These are phyloP conservation scores for Sitta carolinensis DNA, from an alignment of 2,797 vertebrate species.

Conservation along the genomic window DNA sequence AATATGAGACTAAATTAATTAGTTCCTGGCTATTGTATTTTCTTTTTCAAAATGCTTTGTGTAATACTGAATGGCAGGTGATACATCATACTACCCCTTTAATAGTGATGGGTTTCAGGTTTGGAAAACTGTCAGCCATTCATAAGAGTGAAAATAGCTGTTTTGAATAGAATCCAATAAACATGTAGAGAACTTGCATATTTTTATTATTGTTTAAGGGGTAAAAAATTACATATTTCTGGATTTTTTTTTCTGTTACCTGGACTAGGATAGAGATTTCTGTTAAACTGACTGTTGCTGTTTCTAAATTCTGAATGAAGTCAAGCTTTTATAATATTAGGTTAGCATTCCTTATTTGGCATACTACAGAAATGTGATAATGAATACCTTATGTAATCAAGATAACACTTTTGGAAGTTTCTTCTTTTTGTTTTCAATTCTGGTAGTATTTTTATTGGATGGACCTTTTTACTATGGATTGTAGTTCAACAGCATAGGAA, in stretches of 20 bases:
- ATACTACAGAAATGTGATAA: neutral
- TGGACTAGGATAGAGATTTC: neutral
- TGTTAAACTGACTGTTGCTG: neutral
- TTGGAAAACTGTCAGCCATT: conserved; percentile 19
- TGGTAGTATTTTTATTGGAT: neutral
- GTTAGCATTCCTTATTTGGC: neutral
- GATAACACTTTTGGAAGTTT: neutral
- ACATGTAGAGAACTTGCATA: neutral
- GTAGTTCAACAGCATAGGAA: neutral
- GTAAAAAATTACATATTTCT: neutral
- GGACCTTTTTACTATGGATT: neutral
- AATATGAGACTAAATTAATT: neutral
- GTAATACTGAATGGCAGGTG: neutral
- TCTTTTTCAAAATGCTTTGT: neutral
- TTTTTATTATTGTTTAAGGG: neutral
- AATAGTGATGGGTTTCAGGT: neutral
- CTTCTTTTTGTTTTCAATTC: neutral
- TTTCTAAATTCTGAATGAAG: conserved; percentile 1
- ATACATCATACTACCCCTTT: neutral
- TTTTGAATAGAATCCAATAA: conserved; percentile 5
- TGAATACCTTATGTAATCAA: neutral
- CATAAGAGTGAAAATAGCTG: neutral
- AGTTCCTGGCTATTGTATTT: neutral
- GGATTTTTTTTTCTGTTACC: neutral
- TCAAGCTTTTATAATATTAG: neutral